phyloP scores from a whole-genome alignment of 2,797 vertebrate species.

The Pangasius krempfi region DNA sequence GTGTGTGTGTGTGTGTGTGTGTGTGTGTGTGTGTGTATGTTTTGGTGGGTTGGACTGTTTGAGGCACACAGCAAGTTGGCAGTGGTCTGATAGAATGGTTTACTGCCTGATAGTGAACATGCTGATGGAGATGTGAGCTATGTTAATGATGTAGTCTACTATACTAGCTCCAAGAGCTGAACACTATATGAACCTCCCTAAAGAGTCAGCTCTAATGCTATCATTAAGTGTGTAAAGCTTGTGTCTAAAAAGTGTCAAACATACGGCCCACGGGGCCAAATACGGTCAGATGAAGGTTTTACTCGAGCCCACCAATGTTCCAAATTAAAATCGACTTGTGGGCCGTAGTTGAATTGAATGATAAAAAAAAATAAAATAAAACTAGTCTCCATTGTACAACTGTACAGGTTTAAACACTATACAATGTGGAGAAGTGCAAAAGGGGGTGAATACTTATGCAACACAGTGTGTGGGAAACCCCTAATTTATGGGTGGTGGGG shows the following conservation, averaged over 20 bases:
- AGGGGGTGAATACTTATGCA: not conserved
- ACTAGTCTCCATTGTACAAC: not conserved
- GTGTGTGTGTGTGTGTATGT: not conserved
- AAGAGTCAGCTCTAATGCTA: not conserved
- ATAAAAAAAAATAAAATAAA: not conserved
- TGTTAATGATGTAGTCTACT: not conserved
- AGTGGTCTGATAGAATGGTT: not conserved
- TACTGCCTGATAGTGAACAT: not conserved
- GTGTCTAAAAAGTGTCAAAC: not conserved
- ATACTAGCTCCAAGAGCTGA: not conserved
- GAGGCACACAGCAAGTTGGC: not conserved
- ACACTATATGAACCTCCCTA: not conserved
- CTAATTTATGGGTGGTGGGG: not conserved
- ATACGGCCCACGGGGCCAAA: not conserved
- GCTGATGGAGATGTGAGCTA: not conserved
- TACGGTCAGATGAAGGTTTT: not conserved
- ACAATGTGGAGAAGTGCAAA: not conserved
- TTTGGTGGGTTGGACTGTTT: not conserved
- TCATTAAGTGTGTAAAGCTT: not conserved
- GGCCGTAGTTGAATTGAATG: not conserved
- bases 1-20: too few relatives aligned
- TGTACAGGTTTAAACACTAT: not conserved
- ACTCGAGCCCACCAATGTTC: not conserved
- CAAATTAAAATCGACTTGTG: not conserved
- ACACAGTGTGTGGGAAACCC: too few relatives aligned